phyloP scores from a whole-genome alignment of 2,113 vertebrate genomes.

The Seriola aureovittata region DNA sequence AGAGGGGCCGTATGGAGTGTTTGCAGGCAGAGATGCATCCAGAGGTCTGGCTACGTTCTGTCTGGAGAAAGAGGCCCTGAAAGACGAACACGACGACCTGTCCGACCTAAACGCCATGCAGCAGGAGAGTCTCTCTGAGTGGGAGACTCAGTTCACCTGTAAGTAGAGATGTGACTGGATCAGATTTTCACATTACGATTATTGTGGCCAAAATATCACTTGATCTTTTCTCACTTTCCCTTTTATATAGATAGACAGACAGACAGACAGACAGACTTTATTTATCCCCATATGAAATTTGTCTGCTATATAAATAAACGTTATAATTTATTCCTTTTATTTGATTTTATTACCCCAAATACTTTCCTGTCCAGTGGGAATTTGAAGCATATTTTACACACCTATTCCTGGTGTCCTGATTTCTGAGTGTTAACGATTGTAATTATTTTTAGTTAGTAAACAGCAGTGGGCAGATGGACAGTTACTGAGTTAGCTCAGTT shows the following conservation, averaged over 20 bases:
- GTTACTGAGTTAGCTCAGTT: too few relatives aligned
- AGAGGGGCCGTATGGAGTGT: constrained; percentile 97
- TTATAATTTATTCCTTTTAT: too few relatives aligned
- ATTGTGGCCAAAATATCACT: not conserved
- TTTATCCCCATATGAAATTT: too few relatives aligned
- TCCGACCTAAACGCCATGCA: constrained; percentile 93
- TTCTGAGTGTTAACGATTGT: too few relatives aligned
- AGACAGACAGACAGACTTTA: too few relatives aligned
- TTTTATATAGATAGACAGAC: not conserved
- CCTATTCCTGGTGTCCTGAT: too few relatives aligned
- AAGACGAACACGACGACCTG: constrained; percentile 93
- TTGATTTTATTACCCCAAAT: too few relatives aligned
- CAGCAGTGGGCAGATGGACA: too few relatives aligned
- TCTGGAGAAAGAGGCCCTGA: constrained; percentile 95
- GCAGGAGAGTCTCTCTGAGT: constrained; percentile 93
- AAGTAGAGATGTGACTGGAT: constrained; percentile 68
- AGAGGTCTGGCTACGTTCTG: constrained; percentile 97
- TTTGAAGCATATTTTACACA: not conserved
- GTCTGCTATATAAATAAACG: not conserved
- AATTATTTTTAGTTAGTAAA: too few relatives aligned
- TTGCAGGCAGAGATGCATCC: constrained; percentile 96
- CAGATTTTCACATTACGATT: not conserved
- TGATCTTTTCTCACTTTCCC: not conserved
- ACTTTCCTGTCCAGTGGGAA: too few relatives aligned
- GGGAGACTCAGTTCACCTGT: constrained; percentile 97